Conservation (phyloP, 1,140 invertebrate genomes). For the Kradibia gibbosae region DNA sequence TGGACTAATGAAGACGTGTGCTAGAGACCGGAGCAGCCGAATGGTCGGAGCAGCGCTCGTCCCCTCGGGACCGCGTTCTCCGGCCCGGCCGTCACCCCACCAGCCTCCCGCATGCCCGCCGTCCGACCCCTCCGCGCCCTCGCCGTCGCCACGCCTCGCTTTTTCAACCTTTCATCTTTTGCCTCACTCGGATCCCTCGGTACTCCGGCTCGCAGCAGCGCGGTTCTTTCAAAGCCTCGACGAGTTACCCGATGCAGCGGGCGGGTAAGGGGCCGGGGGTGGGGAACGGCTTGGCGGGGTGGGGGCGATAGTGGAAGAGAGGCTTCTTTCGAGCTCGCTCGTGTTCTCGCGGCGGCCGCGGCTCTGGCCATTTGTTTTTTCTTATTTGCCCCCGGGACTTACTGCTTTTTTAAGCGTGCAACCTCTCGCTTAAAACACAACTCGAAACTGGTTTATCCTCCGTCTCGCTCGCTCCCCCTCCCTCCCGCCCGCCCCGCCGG, state of each 20-base stretch:
- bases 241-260: neutral
- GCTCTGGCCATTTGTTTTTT: slow-evolving; percentile 22
- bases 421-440: slow-evolving; percentile 53
- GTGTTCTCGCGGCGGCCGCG: slow-evolving; percentile 24
- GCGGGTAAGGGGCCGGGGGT: neutral
- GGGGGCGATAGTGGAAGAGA: neutral
- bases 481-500: neutral
- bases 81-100: neutral
- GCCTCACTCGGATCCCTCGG: slow-evolving; percentile 1
- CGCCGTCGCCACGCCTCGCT: slow-evolving; percentile 38
- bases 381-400: slow-evolving; percentile 27
- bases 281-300: neutral
- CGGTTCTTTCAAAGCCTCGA: slow-evolving; percentile 19
- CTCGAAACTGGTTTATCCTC: slow-evolving; percentile 51
- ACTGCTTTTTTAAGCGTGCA: slow-evolving; percentile 51
- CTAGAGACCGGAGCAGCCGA: slow-evolving; percentile 42
- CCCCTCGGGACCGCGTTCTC: neutral
- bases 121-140: neutral
- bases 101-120: neutral
- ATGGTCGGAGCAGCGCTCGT: slow-evolving; percentile 14
- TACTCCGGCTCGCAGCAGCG: slow-evolving; percentile 20
- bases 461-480: slow-evolving; percentile 2
- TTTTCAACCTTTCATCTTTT: slow-evolving; percentile 51
- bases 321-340: slow-evolving; percentile 21
- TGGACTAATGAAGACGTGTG: slow-evolving; percentile 60